Evolutionary conservation across 2,797 vertebrate genomes (phyloP).

Genomic region (Hoplostethus mediterraneus): DNA sequence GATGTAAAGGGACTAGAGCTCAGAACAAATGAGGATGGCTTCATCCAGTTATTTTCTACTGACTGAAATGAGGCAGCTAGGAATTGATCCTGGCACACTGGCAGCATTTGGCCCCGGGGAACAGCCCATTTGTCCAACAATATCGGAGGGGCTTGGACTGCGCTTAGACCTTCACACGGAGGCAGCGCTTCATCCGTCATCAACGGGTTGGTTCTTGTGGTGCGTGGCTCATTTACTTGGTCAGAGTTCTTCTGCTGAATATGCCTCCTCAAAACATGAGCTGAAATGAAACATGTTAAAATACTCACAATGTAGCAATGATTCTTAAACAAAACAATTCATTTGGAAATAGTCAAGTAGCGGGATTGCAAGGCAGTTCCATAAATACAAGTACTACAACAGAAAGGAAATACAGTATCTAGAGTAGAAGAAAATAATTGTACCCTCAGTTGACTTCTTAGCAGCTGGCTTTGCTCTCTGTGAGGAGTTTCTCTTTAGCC

Average conservation of each 20-base stretch:
- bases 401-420: too few relatives aligned
- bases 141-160: slow-evolving; percentile 20
- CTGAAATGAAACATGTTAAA: slow-evolving; percentile 26
- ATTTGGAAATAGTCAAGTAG: neutral
- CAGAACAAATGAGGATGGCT: slow-evolving; percentile 9
- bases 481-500: slow-evolving; percentile 5
- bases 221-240: slow-evolving; percentile 2
- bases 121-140: slow-evolving; percentile 50
- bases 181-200: slow-evolving; percentile 23
- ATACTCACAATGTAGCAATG: neutral
- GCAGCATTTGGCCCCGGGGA: slow-evolving; percentile 57
- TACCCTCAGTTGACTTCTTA: slow-evolving; percentile 20
- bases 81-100: slow-evolving; percentile 48
- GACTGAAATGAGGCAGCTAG: slow-evolving; percentile 31
- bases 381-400: neutral
- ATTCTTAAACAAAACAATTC: neutral
- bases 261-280: neutral
- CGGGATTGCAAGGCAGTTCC: neutral
- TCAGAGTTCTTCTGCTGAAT: slow-evolving; percentile 11
- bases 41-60: slow-evolving; percentile 51
- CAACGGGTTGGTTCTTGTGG: slow-evolving; percentile 14
- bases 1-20: slow-evolving; percentile 9
- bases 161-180: slow-evolving; percentile 19
- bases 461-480: slow-evolving; percentile 6
- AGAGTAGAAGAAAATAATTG: neutral